Conservation (phyloP, 2,113 vertebrate genomes). For the Aegithalos caudatus region DNA sequence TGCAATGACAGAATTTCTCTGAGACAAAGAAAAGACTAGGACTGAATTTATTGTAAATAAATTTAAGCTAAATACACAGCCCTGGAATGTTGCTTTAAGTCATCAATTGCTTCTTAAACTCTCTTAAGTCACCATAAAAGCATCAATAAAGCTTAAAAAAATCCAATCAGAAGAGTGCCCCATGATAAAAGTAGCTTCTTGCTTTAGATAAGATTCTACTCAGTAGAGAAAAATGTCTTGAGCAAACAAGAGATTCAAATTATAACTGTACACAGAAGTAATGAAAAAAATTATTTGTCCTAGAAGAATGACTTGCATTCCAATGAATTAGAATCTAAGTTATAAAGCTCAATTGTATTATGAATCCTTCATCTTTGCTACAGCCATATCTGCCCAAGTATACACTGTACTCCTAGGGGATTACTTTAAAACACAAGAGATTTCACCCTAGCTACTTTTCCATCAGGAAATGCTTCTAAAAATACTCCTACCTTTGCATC, state of each 20-base stretch:
- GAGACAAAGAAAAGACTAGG: conserved; percentile 50
- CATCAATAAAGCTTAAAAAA: not conserved
- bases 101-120: conserved; percentile 68
- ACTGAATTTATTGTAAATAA: conserved; percentile 60
- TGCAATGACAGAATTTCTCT: conserved; percentile 30
- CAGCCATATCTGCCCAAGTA: not conserved
- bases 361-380: not conserved
- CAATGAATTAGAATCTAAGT: not conserved
- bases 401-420: not conserved
- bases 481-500: not conserved
- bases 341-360: not conserved
- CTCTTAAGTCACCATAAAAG: conserved; percentile 59
- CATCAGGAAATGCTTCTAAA: not conserved
- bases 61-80: conserved; percentile 44
- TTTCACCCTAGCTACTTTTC: not conserved
- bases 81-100: conserved; percentile 43
- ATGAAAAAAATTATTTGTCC: not conserved
- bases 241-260: not conserved
- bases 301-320: not conserved
- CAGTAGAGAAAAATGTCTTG: not conserved
- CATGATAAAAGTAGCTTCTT: not conserved
- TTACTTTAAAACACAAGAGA: not conserved
- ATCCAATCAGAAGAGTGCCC: not conserved
- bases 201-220: conserved; percentile 5
- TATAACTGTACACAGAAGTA: not conserved